Percentiles rank a stretch among this genome's conserved stretches.
Conservation (phyloP, 1,140 invertebrate species). For the Drosophila setifemur region DNA sequence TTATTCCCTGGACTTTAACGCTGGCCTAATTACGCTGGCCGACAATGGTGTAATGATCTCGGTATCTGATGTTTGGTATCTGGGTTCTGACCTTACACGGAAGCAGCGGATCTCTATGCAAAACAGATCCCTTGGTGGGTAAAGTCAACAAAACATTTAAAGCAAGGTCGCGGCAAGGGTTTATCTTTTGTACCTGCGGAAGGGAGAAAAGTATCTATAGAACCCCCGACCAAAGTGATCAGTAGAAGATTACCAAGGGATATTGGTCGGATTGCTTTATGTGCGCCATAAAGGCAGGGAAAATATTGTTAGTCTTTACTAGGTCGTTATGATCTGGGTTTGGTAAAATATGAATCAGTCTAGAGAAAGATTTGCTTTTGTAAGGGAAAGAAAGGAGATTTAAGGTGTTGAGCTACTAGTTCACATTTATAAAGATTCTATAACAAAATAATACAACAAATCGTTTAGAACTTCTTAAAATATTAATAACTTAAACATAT, state of each 20-base stretch:
- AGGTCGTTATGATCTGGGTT: conserved; percentile 2
- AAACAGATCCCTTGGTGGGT: conserved; percentile 16
- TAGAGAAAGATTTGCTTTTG: neutral
- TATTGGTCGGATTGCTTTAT: conserved; percentile 17
- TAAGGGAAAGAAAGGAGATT: too few species aligned
- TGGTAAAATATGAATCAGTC: conserved; percentile 4
- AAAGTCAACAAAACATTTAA: conserved; percentile 69
- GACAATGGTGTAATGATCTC: conserved; percentile 22
- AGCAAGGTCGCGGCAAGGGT: conserved; percentile 13
- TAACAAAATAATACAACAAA: too few species aligned
- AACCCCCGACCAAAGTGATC: conserved; percentile 17
- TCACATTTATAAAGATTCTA: too few species aligned
- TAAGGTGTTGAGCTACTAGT: too few species aligned
- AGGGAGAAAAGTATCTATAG: neutral
- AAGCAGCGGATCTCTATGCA: conserved; percentile 34
- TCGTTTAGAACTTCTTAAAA: too few species aligned
- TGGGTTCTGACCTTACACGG: conserved; percentile 39
- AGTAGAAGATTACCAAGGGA: conserved; percentile 18
- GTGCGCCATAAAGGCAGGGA: conserved; percentile 16
- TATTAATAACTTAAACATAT: too few species aligned
- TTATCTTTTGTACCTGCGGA: conserved; percentile 5
- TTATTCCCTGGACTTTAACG: conserved; percentile 30
- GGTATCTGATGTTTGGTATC: too few species aligned
- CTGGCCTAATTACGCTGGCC: conserved; percentile 56
- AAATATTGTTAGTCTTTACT: conserved; percentile 4